Conservation (phyloP, 1,140 invertebrate species). For the Sinonovacula constricta region DNA sequence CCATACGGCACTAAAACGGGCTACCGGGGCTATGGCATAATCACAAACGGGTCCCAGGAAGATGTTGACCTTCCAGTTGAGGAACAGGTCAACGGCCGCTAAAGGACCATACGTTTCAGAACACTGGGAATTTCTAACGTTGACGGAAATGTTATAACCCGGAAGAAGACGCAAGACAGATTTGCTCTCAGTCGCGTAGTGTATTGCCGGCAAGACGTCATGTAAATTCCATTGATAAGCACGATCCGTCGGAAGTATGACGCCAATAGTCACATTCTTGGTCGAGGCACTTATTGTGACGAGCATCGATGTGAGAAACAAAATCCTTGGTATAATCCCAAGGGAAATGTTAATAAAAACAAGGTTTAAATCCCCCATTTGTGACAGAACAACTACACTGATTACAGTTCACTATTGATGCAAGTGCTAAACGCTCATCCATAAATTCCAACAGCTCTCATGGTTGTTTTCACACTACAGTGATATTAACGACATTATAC, state of each 20-base stretch:
- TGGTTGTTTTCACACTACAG: too few species aligned
- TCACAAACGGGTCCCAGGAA: slow-evolving; percentile 95
- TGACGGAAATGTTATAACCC: slow-evolving; percentile 51
- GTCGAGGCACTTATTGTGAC: too few species aligned
- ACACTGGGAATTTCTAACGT: slow-evolving; percentile 67
- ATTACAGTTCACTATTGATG: too few species aligned
- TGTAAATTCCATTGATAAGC: slow-evolving; percentile 56
- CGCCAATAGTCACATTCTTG: slow-evolving; percentile 58
- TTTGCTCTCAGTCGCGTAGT: slow-evolving; percentile 62
- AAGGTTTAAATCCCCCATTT: too few species aligned
- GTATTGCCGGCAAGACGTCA: slow-evolving; percentile 66
- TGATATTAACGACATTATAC: too few species aligned
- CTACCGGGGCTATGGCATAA: slow-evolving; percentile 94
- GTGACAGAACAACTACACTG: too few species aligned
- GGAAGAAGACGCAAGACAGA: slow-evolving; percentile 48
- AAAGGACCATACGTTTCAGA: slow-evolving; percentile 69
- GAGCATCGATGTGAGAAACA: too few species aligned
- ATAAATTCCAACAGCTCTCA: too few species aligned
- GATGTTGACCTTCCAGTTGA: slow-evolving; percentile 82
- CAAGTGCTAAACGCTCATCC: too few species aligned
- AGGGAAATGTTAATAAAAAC: too few species aligned
- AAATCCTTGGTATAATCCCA: too few species aligned
- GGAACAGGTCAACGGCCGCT: slow-evolving; percentile 71
- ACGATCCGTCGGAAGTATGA: slow-evolving; percentile 57
- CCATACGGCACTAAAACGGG: slow-evolving; percentile 90